Evolutionary conservation across 2,113 vertebrate genomes (phyloP), one percentile per base, ranked within the genome.

Genomic region (Prunella fulvescens): DNA sequence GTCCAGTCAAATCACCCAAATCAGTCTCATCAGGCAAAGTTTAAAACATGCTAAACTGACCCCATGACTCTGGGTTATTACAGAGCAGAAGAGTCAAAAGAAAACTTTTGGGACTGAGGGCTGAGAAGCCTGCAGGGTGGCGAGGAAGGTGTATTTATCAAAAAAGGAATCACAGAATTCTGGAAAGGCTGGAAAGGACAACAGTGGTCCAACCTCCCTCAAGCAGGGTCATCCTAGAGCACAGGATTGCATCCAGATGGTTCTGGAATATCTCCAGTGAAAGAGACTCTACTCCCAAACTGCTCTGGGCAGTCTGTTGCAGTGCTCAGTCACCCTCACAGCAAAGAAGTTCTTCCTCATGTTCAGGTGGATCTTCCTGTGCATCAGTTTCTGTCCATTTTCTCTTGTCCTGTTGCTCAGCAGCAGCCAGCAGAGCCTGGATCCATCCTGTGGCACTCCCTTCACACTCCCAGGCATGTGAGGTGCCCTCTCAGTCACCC

Each of bases 241-340:
- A 24, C 28, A 18, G 33, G 60, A 44, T 17, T 50, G 33, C 9
- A 14, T 39, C 35, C 17, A 12, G 6, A 19, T 4, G 1, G 51
- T 37, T 81, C 86, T 58, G 39, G 60, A 51, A 8, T 39, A 39
- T 16, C 37, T 66, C 37, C 37, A 58, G 33, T 13, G 51, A 51
- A 1, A 6, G 22, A 58, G 17, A 40, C 26, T 50, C 18, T 0
- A 44, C 44, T n/a, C n/a, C n/a, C n/a, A n/a, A 44, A 0, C 35
- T 22, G 31, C 37, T 73, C 12, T 66, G 13, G 60, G 23, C 19
- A 33, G 29, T 33, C 23, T 45, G 45, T 26, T 50, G 6, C 85
- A 33, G 35, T 4, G 51, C n/a, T 13, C 35, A 51, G 19, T 29
- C 66, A 51, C 19, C 26, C n/a, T 50, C 28, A 70, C 19, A 64